Evolutionary conservation across 2,113 vertebrate species (phyloP).

Genomic region (Acanthisitta chloris): DNA sequence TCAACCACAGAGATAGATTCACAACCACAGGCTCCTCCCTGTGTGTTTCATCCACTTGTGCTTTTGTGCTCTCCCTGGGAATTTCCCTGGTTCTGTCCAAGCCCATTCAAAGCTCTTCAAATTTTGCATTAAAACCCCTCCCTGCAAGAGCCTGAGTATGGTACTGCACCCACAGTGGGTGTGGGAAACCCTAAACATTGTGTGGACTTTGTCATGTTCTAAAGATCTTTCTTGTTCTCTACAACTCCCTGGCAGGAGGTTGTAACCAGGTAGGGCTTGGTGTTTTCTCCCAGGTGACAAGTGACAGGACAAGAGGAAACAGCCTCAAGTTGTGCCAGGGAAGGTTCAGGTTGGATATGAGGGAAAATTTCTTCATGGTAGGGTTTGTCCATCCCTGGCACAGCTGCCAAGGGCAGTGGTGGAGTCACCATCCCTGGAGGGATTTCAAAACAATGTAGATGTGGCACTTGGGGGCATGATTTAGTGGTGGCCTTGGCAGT

Average conservation of each 20-base stretch:
- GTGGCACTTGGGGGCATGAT: neutral
- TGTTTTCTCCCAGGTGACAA: neutral
- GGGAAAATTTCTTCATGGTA: neutral
- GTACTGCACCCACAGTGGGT: neutral
- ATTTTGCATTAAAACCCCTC: neutral
- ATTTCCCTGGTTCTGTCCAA: neutral
- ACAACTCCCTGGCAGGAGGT: neutral
- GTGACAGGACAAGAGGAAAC: neutral
- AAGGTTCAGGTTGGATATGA: neutral
- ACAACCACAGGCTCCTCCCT: neutral
- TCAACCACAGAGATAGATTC: neutral
- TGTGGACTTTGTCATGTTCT: rapidly evolving
- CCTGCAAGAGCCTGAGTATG: neutral
- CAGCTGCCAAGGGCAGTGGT: neutral
- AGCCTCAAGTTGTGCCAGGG: neutral
- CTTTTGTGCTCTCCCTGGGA: neutral
- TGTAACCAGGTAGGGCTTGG: rapidly evolving
- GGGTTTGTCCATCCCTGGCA: neutral
- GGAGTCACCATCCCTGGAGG: neutral
- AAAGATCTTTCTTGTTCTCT: neutral
- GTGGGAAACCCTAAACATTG: neutral
- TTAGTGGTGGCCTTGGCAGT: neutral
- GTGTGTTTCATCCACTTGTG: neutral
- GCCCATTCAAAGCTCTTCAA: neutral
- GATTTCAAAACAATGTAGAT: rapidly evolving